phyloP scores from a whole-genome alignment of 1,140 invertebrate species.

The Drosophila athabasca region DNA sequence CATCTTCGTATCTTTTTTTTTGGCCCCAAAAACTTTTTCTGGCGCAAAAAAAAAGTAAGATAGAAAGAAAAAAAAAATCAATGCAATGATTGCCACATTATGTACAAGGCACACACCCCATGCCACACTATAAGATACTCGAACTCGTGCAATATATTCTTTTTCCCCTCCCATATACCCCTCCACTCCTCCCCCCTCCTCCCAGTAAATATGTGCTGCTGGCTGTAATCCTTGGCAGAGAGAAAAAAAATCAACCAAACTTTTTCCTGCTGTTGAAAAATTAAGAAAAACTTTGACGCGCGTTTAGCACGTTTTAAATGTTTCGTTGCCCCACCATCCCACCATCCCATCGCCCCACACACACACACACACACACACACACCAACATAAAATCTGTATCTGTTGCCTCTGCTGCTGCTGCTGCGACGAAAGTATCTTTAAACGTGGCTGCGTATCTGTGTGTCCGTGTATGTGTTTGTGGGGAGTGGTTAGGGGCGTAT shows the following conservation, averaged over 20 bases:
- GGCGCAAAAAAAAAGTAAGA: conserved; percentile 4
- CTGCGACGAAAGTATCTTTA: conserved; percentile 54
- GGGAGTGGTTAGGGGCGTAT: conserved; percentile 24
- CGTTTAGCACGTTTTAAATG: conserved; percentile 82
- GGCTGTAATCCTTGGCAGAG: conserved; percentile 55
- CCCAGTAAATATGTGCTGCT: conserved; percentile 29
- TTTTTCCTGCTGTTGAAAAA: conserved; percentile 78
- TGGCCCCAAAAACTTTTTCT: conserved; percentile 58
- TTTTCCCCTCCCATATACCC: not conserved
- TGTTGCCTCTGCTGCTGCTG: conserved; percentile 54
- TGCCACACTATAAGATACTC: too few species aligned
- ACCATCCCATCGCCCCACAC: not conserved
- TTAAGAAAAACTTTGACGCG: conserved; percentile 82
- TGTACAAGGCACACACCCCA: conserved; percentile 42
- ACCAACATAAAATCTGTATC: conserved; percentile 56
- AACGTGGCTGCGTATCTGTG: conserved; percentile 65
- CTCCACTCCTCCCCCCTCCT: not conserved
- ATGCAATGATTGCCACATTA: conserved; percentile 81
- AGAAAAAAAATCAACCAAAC: conserved; percentile 36
- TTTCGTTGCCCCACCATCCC: conserved; percentile 55
- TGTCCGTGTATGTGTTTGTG: conserved; percentile 21
- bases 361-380: conserved; percentile 6
- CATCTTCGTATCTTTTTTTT: not conserved
- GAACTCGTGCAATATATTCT: too few species aligned
- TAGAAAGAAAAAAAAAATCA: conserved; percentile 63